Evolutionary conservation across 2,113 vertebrate species (phyloP).

Genomic region (Microcebus jonahi): DNA sequence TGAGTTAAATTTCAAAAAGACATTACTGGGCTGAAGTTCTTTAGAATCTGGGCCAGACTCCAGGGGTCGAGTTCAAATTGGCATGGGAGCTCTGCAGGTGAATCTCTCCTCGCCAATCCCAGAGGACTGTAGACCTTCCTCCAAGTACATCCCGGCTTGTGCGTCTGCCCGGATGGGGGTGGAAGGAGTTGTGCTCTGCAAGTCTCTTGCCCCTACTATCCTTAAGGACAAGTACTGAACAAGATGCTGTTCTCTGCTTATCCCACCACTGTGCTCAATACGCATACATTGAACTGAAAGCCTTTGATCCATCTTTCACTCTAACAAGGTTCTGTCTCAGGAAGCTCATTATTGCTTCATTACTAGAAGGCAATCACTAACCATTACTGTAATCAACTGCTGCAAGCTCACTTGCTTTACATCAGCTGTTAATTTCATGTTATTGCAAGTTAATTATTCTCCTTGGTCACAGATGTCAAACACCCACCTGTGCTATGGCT

Average conservation of each 20-base stretch:
- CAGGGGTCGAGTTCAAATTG: neutral
- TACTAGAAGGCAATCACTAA: slow-evolving; percentile 69
- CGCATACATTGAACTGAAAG: neutral
- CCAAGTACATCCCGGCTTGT: neutral
- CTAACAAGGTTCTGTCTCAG: slow-evolving; percentile 71
- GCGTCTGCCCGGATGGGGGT: neutral
- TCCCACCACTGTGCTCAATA: neutral
- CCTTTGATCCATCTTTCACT: slow-evolving; percentile 45
- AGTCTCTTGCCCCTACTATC: neutral
- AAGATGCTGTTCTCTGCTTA: neutral
- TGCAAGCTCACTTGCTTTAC: slow-evolving; percentile 67
- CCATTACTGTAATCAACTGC: slow-evolving; percentile 61
- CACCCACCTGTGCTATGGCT: slow-evolving; percentile 6
- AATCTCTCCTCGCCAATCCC: neutral
- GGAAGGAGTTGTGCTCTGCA: neutral
- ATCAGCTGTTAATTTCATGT: slow-evolving; percentile 69
- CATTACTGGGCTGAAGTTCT: neutral
- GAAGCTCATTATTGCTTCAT: slow-evolving; percentile 77
- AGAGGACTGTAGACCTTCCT: neutral
- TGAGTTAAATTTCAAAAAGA: neutral
- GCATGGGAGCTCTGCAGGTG: neutral
- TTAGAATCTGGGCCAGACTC: neutral
- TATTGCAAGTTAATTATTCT: slow-evolving; percentile 70
- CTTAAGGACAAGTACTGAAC: neutral
- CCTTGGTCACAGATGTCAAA: slow-evolving; percentile 28